phyloP scores from a whole-genome alignment of 2,113 vertebrate species.

The Lanius collurio region DNA sequence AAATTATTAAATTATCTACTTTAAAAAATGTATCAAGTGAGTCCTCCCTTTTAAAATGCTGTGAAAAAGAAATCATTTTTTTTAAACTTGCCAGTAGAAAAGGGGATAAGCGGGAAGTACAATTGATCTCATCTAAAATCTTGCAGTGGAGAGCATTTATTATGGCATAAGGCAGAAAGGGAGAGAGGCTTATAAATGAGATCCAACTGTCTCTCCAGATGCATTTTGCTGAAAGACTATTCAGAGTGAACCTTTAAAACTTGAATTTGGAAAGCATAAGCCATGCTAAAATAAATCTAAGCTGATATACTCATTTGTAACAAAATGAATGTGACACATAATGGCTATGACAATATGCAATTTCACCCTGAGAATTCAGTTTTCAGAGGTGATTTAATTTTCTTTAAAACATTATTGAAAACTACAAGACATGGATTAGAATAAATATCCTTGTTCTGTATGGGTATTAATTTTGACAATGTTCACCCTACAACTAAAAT shows the following conservation, averaged over 20 bases:
- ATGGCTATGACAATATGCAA: constrained; percentile 45
- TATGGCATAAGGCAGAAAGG: constrained; percentile 64
- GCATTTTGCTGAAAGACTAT: constrained; percentile 65
- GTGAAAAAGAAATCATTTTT: constrained; percentile 52
- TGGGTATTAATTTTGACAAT: constrained; percentile 54
- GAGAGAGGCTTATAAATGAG: constrained; percentile 70
- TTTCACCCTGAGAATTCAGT: constrained; percentile 66
- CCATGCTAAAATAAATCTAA: constrained; percentile 72
- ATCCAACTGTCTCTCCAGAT: constrained; percentile 63
- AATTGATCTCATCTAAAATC: constrained; percentile 75
- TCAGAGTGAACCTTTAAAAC: constrained; percentile 59
- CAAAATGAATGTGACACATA: constrained; percentile 61
- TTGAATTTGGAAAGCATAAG: constrained; percentile 56
- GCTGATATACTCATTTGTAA: constrained; percentile 69
- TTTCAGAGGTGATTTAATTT: constrained; percentile 69
- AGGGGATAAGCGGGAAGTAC: constrained; percentile 31
- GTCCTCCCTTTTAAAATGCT: constrained; percentile 34
- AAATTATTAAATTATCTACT: constrained; percentile 62
- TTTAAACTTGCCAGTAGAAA: constrained; percentile 50
- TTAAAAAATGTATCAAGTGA: constrained; percentile 66
- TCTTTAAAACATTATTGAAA: constrained; percentile 68
- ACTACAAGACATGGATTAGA: constrained; percentile 46
- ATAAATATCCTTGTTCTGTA: constrained; percentile 62
- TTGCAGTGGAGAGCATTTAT: constrained; percentile 63
- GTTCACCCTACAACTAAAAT: constrained; percentile 23